Evolutionary conservation across 2,888 invertebrate species (phyloP).

Genomic region (Drosophila buzzatii): DNA sequence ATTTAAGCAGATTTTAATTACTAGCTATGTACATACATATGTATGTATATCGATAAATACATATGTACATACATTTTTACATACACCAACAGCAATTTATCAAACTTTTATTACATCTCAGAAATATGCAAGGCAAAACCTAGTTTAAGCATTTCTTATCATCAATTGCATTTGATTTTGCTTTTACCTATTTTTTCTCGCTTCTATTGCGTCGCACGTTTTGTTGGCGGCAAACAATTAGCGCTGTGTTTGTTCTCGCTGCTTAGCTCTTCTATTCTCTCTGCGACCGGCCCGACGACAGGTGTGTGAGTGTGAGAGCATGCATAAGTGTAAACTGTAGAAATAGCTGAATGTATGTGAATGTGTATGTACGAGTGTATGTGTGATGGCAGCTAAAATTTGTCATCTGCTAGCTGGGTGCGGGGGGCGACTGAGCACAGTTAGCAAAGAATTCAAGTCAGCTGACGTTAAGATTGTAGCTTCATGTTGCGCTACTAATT

Average conservation of each 20-base stretch:
- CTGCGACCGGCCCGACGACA: constrained; percentile 34
- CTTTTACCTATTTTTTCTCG: constrained; percentile 29
- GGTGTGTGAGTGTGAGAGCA: constrained; percentile 40
- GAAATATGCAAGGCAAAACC: not conserved
- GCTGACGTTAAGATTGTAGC: constrained; percentile 66
- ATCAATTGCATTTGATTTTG: constrained; percentile 37
- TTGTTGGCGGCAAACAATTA: constrained; percentile 61
- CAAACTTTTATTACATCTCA: not conserved
- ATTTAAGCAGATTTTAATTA: constrained; percentile 5
- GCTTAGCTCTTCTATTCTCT: constrained; percentile 45
- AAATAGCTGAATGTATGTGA: not conserved
- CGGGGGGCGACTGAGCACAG: constrained; percentile 1
- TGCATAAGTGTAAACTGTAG: constrained; percentile 16
- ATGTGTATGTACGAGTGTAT: not conserved
- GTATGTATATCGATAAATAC: not conserved
- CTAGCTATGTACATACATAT: not conserved
- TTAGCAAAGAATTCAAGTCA: constrained; percentile 62
- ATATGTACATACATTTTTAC: not conserved
- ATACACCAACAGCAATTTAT: not conserved
- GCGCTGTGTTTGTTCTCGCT: constrained; percentile 48
- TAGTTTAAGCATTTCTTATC: constrained; percentile 24
- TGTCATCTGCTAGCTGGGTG: constrained; percentile 6
- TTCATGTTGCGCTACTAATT: constrained; percentile 13
- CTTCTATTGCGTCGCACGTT: constrained; percentile 69
- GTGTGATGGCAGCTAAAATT: constrained; percentile 2